Base-by-base conservation (phyloP, 2,888 invertebrate species). In the Drosophila kokeensis region DNA sequence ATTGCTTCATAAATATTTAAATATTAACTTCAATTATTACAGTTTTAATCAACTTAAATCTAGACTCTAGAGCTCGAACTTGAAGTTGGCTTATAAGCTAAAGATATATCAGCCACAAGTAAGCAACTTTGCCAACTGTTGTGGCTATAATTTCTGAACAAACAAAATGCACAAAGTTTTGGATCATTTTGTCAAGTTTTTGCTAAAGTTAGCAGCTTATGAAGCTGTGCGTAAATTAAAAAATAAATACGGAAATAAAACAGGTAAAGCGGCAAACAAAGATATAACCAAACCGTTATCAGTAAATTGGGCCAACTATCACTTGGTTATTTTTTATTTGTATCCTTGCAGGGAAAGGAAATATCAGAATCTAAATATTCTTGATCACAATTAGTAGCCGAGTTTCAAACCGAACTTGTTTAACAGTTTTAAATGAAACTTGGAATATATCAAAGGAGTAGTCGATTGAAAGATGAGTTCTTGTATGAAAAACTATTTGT, bases 1-100 rank as follows among this genome's bases (percentile, higher is more conserved):
- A 83, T 71, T 70, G 58, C 49, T 60, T 63, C 32, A 69, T 50
- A 61, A 69, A 69, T 68, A 68, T 72, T 76, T 58, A 50, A 76
- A 49, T 48, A 45, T 18, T 5, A 15, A 15, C 29, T 15, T 66
- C 8, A 52, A 13, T 24, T 6, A 38, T 32, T 18, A 10, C 3
- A 30, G 21, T 27, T 34, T 4, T 58, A 48, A 58, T 38, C 57
- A 29, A 45, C 58, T 48, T 36, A 69, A 32, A 45, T 27, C 11
- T 34, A 10, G n/a, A 29, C 29, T 54, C 36, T 13, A 27, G 24
- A 54, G 54, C 24, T 30, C 4, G 36, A 27, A 8, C 13, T 29
- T 30, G n/a, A 50, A 45, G 50, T 15, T 57, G n/a, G 69, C n/a
- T 38, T 32, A 38, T 11, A 18, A 30, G 32, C 52, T 38, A 8